Conservation (phyloP, 2,113 vertebrate genomes). For the Cynocephalus volans region DNA sequence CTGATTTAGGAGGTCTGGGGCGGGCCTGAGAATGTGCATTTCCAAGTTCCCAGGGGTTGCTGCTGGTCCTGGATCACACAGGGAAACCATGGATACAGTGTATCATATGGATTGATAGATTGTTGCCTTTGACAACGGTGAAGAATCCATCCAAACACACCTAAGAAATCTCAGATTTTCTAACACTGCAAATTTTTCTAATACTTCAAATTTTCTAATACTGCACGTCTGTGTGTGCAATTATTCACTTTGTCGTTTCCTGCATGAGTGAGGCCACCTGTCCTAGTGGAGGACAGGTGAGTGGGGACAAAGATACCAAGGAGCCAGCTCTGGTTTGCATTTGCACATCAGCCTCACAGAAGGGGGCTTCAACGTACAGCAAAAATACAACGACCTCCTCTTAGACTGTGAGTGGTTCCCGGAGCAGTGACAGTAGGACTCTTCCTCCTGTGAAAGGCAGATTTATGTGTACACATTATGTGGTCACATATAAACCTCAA, state of each 20-base stretch:
- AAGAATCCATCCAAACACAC: accelerated
- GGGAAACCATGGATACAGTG: too few relatives aligned
- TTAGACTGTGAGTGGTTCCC: too few relatives aligned
- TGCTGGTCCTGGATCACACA: too few relatives aligned
- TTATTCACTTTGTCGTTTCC: accelerated
- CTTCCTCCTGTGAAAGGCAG: not conserved
- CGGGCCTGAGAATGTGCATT: not conserved
- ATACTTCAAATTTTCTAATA: accelerated
- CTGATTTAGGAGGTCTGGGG: not conserved
- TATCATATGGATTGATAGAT: too few relatives aligned
- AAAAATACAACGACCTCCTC: accelerated
- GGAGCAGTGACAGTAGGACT: accelerated
- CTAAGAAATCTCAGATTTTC: accelerated
- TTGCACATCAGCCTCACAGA: not conserved
- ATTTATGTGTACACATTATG: accelerated
- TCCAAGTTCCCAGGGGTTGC: not conserved
- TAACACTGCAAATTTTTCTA: accelerated
- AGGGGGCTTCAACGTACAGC: accelerated
- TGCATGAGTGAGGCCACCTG: accelerated
- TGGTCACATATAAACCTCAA: accelerated
- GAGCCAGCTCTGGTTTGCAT: accelerated
- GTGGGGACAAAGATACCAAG: accelerated
- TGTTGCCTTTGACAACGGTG: accelerated
- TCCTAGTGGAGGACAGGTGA: accelerated
- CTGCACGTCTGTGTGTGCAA: accelerated